Evolutionary conservation across 2,888 invertebrate genomes (phyloP), one percentile per base, ranked within the genome.

Genomic region (Acrocyrtus sp.): DNA sequence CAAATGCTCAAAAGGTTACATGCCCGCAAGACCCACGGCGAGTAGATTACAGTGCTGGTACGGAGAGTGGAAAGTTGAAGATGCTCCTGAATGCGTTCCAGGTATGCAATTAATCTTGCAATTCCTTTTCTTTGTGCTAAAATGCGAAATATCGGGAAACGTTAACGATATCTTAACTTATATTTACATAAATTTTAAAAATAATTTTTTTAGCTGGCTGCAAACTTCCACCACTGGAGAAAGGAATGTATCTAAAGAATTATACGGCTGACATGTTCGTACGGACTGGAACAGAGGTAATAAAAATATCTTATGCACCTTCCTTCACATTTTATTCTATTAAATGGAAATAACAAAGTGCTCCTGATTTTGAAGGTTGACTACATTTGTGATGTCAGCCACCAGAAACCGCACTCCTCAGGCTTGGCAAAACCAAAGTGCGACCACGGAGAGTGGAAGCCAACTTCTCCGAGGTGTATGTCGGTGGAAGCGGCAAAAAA

Each of bases 201-300:
- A 19, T 60, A 62, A 21, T 41, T 62, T 53, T 80, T 80, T 58
- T 84, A 89, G 91, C 90, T 1, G 90, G 91, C 0, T 92, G 92
- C 80, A 88, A 89, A 79, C 85, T 92, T 3, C 92, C 91, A 0
- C 85, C 87, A 3, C 88, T 92, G 17, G 85, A 87, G 54, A 88
- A 90, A 54, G 91, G 91, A 0, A 88, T 89, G n/a, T 92, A 92
- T 83, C 88, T 91, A 82, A 89, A 88, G 0, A 93, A 93, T 0
- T 94, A 93, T 84, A 86, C 93, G 47, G 88, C 91, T 1, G 93
- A 93, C 0, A 86, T 93, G 8, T 92, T 91, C 0, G 92, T 94
- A 24, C 91, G 91, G 0, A 93, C 93, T 82, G 93, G 92, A 0
- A 91, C 92, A 0, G 89, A 90, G 0, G 92, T 94, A 10, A 54